Evolutionary conservation across 2,888 invertebrate species (phyloP).

Genomic region (Trachelus stipa): DNA sequence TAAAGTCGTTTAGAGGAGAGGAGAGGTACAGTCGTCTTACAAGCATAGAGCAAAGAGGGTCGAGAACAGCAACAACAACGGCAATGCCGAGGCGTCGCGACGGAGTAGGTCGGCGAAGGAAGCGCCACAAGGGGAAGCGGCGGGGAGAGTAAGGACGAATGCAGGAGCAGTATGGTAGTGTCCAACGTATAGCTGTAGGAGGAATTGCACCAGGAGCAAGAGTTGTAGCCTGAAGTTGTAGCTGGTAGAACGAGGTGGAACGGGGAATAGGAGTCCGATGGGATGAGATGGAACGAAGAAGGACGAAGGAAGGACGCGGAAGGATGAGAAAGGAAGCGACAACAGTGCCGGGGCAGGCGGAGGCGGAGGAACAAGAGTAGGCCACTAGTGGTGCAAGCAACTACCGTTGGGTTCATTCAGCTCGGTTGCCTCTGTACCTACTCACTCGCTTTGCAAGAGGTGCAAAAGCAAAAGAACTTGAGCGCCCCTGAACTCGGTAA

Average conservation of each 20-base stretch:
- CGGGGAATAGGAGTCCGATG: too few relatives aligned
- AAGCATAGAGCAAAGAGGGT: neutral
- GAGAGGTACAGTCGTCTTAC: neutral
- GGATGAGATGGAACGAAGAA: too few relatives aligned
- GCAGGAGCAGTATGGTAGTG: too few relatives aligned
- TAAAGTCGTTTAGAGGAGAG: neutral
- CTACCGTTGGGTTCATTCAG: slow-evolving; percentile 47
- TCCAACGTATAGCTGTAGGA: too few relatives aligned
- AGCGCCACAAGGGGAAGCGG: too few relatives aligned
- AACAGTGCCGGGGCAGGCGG: neutral
- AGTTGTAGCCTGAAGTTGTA: too few relatives aligned
- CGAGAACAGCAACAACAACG: neutral
- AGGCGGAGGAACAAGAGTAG: slow-evolving; percentile 40
- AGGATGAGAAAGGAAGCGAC: neutral
- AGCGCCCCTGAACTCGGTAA: slow-evolving; percentile 57
- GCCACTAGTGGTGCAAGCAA: slow-evolving; percentile 50
- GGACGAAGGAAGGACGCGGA: too few relatives aligned
- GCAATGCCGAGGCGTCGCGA: too few relatives aligned
- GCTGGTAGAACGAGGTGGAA: too few relatives aligned
- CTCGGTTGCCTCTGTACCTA: slow-evolving; percentile 49
- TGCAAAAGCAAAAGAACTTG: slow-evolving; percentile 53
- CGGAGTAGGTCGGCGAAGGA: too few relatives aligned
- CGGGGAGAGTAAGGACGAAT: too few relatives aligned
- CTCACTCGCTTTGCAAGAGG: slow-evolving; percentile 37
- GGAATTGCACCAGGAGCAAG: too few relatives aligned